Base-by-base conservation (phyloP, 2,888 invertebrate species). In the Neoascia interrupta region DNA sequence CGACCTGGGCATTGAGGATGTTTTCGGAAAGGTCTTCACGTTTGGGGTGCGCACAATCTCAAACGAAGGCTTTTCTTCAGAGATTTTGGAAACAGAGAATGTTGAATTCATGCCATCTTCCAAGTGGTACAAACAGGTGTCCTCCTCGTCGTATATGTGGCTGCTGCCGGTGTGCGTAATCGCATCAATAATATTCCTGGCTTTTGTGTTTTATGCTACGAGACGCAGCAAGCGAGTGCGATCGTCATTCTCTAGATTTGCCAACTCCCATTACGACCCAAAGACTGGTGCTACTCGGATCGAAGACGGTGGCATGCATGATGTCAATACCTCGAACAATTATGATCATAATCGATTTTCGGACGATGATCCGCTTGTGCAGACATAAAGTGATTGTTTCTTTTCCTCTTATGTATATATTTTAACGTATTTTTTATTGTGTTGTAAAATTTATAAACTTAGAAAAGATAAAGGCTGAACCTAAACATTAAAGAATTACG, bases 301-400 rank as follows among this genome's bases (percentile, higher is more conserved):
- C 86, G 92, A 92, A 31, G 93, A 92, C 82, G 93, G 93, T 82
- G 93, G 92, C 75, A 90, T 94, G 79, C 94, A 95, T 92, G 88
- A 90, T 85, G 85, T 66, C 91, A 95, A 95, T 85, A 95, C 96
- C 82, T 95, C 95, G 85, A 95, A 96, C 85, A 93, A 94, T 84
- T 97, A 97, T 31, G 94, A 96, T 82, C 96, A 97, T 85, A 93
- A 94, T 86, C 96, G 82, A 58, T 97, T 97, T 89, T 95, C 96
- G 0, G 97, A 97, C 87, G 97, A 97, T 88, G 97, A 97, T 89
- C 97, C 97, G 63, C 91, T 97, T 83, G 96, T 97, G 83, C 79
- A 79, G 23, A 66, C 79, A 31, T 79, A 79, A 47, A n/a, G 8
- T 13, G 11, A n/a, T 43, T 21, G 8, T 43, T 39, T 36, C 19